Evolutionary conservation across 1,140 invertebrate species (phyloP).

Genomic region (Colletes latitarsis): DNA sequence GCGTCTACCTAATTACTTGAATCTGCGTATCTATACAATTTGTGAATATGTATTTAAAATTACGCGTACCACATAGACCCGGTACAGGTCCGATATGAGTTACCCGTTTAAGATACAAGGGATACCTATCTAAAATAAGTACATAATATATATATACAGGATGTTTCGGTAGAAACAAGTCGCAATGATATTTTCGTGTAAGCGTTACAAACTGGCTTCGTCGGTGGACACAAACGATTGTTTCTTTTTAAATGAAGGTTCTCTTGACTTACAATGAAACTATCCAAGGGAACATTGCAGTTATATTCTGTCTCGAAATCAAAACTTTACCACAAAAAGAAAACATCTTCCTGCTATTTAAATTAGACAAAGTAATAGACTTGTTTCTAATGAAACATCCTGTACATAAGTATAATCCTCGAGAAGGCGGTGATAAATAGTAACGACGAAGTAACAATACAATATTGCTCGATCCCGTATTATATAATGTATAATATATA

Average conservation of each 20-base stretch:
- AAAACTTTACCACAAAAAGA: no score
- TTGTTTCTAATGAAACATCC: no score
- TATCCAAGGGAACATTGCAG: no score
- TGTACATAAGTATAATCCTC: conserved; percentile 25
- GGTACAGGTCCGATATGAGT: conserved; percentile 54
- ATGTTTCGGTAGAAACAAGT: no score
- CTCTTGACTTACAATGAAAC: no score
- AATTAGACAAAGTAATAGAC: no score
- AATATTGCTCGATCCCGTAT: conserved; percentile 64
- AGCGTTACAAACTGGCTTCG: no score
- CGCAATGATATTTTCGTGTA: no score
- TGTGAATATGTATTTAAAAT: conserved; percentile 54
- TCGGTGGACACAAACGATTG: no score
- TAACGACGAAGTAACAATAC: conserved; percentile 64
- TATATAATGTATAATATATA: conserved; percentile 57
- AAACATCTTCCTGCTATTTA: no score
- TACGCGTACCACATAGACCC: conserved; percentile 48
- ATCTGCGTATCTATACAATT: conserved; percentile 61
- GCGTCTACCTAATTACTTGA: conserved; percentile 44
- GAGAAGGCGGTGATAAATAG: conserved; percentile 63
- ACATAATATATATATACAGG: conserved; percentile 41
- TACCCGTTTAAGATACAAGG: conserved; percentile 33
- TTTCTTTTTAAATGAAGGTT: no score
- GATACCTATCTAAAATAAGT: conserved; percentile 57
- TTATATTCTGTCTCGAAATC: no score